phyloP scores from a whole-genome alignment of 2,888 invertebrate species.

The Chaitophorus viminalis region DNA sequence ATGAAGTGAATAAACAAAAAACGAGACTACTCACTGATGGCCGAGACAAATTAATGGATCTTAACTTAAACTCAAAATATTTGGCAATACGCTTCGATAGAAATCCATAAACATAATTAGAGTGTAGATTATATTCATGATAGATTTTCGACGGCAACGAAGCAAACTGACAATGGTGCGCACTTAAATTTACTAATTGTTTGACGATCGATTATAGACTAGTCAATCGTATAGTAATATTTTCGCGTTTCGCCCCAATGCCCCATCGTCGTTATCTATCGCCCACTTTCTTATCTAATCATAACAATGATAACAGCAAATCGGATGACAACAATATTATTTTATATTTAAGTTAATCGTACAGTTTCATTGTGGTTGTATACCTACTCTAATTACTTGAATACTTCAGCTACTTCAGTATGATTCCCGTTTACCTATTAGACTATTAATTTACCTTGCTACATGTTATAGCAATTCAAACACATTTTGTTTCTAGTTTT shows the following conservation, averaged over 20 bases:
- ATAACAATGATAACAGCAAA: neutral
- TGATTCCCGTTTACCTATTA: no score
- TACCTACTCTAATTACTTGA: no score
- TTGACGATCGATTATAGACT: neutral
- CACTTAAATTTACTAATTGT: neutral
- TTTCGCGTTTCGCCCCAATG: no score
- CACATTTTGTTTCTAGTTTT: no score
- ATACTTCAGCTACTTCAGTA: no score
- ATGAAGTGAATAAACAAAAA: neutral
- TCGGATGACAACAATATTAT: neutral
- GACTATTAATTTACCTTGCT: no score
- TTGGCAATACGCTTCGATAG: neutral
- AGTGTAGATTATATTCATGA: neutral
- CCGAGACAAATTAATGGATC: neutral
- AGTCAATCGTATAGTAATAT: no score
- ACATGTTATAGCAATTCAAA: no score
- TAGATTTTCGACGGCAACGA: neutral
- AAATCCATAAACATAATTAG: neutral
- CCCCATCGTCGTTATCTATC: no score
- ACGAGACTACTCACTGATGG: neutral
- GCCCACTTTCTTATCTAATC: no score
- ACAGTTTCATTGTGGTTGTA: no score
- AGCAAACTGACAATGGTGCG: neutral
- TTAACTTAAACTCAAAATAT: neutral
- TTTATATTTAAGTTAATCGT: no score